Base-by-base conservation (phyloP, 1,140 invertebrate species). In the Medauroidea extradentata region DNA sequence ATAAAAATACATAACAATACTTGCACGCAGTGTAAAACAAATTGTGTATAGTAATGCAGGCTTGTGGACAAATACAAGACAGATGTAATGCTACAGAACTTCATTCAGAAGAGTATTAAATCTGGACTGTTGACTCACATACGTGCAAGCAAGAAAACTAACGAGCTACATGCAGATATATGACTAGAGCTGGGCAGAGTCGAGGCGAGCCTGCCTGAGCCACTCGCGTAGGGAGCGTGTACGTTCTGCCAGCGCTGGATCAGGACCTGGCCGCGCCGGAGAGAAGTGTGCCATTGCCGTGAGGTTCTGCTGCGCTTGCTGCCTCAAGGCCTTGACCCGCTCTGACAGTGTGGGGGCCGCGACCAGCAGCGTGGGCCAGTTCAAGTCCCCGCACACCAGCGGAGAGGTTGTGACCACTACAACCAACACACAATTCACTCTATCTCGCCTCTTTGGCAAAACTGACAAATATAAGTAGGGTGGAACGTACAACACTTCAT, bases 161-260 rank as follows among this genome's bases (percentile, higher is more conserved):
- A n/a, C n/a, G n/a, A n/a, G n/a, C n/a, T n/a, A n/a, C n/a, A n/a
- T n/a, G n/a, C n/a, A n/a, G n/a, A n/a, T n/a, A n/a, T n/a, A n/a
- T n/a, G 29, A 4, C 29, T 34, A 34, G 41, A 76, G 57, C 38
- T 76, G 74, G 1, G 72, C 71, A 39, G 61, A 74, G 62, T 79
- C 77, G 24, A 75, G 67, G 24, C 76, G 71, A 34, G 77, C 73
- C 67, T 83, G 81, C 19, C 81, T 74, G 41, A 87, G 64, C 85
- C 85, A 86, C 64, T 86, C 84, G 52, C 84, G 77, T 24, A 86
- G 70, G 61, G 85, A 85, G 49, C 81, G 73, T 0, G 84, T 85
- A 38, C 84, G 75, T 64, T 87, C 85, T 41, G 84, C 82, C 21
- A 87, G 66, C 39, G 81, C 85, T 2, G 82, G 78, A 16, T 76